These are phyloP conservation scores for Andrena dorsata DNA, from an alignment of 2,888 invertebrate genomes.

Conservation along the genomic window DNA sequence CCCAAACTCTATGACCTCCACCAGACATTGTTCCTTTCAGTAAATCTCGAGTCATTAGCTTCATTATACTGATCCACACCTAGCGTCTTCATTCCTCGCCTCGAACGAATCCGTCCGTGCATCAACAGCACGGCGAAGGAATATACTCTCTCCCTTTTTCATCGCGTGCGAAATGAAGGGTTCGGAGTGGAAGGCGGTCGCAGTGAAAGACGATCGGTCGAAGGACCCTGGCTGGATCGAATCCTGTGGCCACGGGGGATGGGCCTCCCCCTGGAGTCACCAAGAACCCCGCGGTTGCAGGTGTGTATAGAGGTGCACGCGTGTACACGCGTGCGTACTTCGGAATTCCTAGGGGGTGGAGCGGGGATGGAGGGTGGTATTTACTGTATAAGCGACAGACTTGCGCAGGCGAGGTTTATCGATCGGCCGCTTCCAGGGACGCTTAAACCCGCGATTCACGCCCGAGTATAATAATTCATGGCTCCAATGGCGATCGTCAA, in stretches of 20 bases:
- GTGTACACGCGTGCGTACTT: conserved; percentile 67
- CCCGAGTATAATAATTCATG: conserved; percentile 76
- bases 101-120: not conserved
- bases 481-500: conserved; percentile 67
- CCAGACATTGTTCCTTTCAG: not conserved
- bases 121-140: not conserved
- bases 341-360: conserved; percentile 37
- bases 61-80: not conserved
- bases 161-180: conserved; percentile 44
- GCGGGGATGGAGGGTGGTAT: conserved; percentile 54
- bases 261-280: conserved; percentile 49
- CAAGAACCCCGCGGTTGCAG: conserved; percentile 38
- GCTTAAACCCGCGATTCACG: conserved; percentile 73
- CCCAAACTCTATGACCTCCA: not conserved
- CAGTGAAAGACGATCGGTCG: conserved; percentile 53
- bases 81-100: not conserved
- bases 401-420: conserved; percentile 80
- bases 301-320: conserved; percentile 57
- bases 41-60: not conserved
- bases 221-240: conserved; percentile 54
- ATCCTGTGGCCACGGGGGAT: conserved; percentile 54
- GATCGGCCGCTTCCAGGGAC: conserved; percentile 79
- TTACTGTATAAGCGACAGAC: conserved; percentile 77
- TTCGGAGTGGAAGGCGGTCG: conserved; percentile 51
- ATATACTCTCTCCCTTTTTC: conserved; percentile 19